A percentile compares a stretch with the other conserved stretches of the same genome.
These are phyloP conservation scores for Clarias fuscus DNA, from an alignment of 2,797 vertebrate species.

Conservation along the genomic window DNA sequence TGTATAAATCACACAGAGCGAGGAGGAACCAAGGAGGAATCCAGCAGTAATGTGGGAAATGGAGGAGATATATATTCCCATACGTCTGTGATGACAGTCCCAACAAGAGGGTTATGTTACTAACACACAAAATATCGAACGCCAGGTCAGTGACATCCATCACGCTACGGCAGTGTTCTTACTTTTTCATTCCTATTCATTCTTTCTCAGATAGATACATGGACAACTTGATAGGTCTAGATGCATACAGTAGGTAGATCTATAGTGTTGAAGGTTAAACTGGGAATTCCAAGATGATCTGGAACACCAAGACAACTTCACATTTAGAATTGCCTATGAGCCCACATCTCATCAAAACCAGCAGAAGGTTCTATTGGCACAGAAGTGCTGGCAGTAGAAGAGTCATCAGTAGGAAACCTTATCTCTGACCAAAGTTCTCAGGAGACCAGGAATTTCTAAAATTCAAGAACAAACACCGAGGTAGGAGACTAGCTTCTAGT, in stretches of 20 bases:
- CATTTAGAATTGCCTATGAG: not conserved
- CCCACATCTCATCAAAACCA: not conserved
- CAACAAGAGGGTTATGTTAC: slow-evolving; percentile 31
- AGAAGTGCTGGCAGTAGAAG: not conserved
- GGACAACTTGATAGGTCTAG: not conserved
- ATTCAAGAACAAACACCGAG: not conserved
- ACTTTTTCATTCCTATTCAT: not conserved
- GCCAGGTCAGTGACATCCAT: slow-evolving; percentile 35
- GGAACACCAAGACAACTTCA: not conserved
- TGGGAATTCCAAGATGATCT: not conserved
- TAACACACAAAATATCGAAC: slow-evolving; percentile 38
- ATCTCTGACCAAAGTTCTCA: not conserved
- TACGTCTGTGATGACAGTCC: slow-evolving; percentile 22
- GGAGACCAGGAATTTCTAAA: not conserved
- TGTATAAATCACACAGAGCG: slow-evolving; percentile 32
- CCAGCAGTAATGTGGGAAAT: slow-evolving; percentile 32
- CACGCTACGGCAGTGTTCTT: slow-evolving; percentile 14
- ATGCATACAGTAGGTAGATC: not conserved
- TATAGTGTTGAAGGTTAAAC: not conserved
- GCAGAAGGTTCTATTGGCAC: not conserved
- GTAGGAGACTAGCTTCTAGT: not conserved
- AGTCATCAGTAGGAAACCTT: not conserved
- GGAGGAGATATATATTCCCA: slow-evolving; percentile 36
- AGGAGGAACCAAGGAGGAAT: slow-evolving; percentile 24
- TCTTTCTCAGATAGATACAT: not conserved